Evolutionary conservation across 1,140 invertebrate species (phyloP).

Genomic region (Piezodorus guildinii): DNA sequence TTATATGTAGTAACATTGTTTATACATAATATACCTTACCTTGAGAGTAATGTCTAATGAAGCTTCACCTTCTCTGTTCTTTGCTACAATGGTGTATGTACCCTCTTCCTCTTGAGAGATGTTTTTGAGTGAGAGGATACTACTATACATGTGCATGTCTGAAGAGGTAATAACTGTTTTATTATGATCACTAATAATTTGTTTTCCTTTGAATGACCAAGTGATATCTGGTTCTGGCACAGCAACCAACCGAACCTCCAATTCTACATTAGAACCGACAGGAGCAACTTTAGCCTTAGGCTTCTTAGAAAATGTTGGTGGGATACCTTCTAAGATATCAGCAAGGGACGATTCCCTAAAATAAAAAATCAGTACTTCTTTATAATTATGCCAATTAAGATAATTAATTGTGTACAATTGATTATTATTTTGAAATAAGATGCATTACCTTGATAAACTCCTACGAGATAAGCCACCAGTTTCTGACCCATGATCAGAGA

Average conservation of each 20-base stretch:
- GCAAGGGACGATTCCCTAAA: constrained; percentile 73
- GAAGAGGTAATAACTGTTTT: constrained; percentile 63
- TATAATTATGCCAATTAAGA: too few species aligned
- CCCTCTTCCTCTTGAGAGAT: constrained; percentile 67
- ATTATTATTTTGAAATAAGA: background rate
- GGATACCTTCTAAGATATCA: constrained; percentile 83
- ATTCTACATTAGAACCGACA: constrained; percentile 62
- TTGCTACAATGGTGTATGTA: constrained; percentile 73
- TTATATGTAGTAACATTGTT: too few species aligned
- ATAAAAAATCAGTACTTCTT: background rate
- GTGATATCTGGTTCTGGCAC: constrained; percentile 80
- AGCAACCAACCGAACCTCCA: constrained; percentile 76
- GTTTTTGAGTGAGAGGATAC: constrained; percentile 66
- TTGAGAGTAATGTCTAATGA: constrained; percentile 68
- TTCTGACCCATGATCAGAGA: constrained; percentile 81
- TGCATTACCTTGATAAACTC: constrained; percentile 53
- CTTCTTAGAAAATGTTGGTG: constrained; percentile 81
- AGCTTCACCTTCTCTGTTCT: constrained; percentile 82
- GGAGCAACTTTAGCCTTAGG: constrained; percentile 72
- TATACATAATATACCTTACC: constrained; percentile 35
- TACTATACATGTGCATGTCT: constrained; percentile 83
- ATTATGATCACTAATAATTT: constrained; percentile 52
- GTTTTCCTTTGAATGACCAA: constrained; percentile 66
- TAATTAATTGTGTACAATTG: too few species aligned
- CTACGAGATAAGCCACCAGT: constrained; percentile 63